These are phyloP conservation scores for Cheilosia soror DNA, from an alignment of 2,888 invertebrate species.

Conservation along the genomic window DNA sequence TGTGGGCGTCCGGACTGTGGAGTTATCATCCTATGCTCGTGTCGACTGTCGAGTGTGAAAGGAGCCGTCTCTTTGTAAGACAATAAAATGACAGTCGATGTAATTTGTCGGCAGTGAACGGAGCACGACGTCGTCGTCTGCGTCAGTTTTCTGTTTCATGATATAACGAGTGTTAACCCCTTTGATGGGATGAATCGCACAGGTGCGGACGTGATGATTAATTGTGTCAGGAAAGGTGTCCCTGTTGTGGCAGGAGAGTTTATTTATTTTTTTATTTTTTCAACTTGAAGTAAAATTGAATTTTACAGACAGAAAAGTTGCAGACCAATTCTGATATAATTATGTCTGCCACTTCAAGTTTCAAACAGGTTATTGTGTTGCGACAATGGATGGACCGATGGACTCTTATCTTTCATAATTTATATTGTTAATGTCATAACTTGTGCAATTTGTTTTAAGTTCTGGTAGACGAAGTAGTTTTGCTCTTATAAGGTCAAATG, in stretches of 20 bases:
- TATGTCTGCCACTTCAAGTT: too few relatives aligned
- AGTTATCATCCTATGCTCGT: conserved; percentile 6
- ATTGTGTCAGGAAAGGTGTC: conserved; percentile 62
- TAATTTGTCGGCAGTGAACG: conserved; percentile 60
- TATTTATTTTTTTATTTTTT: conserved; percentile 24
- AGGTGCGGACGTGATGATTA: conserved; percentile 72
- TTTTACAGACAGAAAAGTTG: not conserved
- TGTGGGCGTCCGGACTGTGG: conserved; percentile 35
- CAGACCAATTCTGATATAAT: too few relatives aligned
- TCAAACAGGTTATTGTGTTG: too few relatives aligned
- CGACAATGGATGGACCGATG: too few relatives aligned
- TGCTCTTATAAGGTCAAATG: too few relatives aligned
- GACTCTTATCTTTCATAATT: too few relatives aligned
- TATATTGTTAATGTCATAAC: too few relatives aligned
- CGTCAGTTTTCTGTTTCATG: conserved; percentile 56
- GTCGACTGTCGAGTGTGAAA: conserved; percentile 43
- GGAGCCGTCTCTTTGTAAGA: conserved; percentile 59
- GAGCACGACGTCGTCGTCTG: conserved; percentile 34
- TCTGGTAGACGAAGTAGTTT: too few relatives aligned
- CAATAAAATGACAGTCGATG: conserved; percentile 71
- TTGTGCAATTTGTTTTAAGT: too few relatives aligned
- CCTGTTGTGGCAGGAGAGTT: conserved; percentile 29
- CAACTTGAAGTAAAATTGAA: conserved; percentile 23
- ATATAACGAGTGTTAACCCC: conserved; percentile 66
- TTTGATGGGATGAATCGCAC: conserved; percentile 63